A percentile compares a stretch with the other conserved stretches of the same genome.
Evolutionary conservation across 2,888 invertebrate genomes (phyloP).

Genomic region (Harpagoxenus sublaevis): DNA sequence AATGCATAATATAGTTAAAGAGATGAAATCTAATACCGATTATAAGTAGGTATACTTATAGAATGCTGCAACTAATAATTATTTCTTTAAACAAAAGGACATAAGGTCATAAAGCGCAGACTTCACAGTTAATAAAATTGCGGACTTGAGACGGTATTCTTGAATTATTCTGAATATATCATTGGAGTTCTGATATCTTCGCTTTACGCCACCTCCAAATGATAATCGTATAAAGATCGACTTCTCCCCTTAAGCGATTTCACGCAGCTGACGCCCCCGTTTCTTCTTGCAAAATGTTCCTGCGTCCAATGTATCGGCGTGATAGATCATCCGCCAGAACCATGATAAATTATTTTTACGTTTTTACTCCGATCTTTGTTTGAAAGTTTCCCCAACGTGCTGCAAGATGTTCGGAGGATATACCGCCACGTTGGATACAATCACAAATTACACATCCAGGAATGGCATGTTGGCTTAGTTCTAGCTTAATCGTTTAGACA

Average conservation of each 20-base stretch:
- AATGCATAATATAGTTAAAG: neutral
- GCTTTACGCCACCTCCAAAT: constrained; percentile 65
- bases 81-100: neutral
- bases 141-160: neutral
- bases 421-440: neutral
- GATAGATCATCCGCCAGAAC: constrained; percentile 71
- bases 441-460: neutral
- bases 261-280: constrained; percentile 74
- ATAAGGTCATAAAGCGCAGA: neutral
- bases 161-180: constrained; percentile 9
- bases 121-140: neutral
- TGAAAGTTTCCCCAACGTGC: neutral
- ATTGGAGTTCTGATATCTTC: constrained; percentile 39
- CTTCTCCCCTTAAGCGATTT: constrained; percentile 72
- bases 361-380: constrained; percentile 47
- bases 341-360: constrained; percentile 69
- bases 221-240: constrained; percentile 70
- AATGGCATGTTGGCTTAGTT: neutral
- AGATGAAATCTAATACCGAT: neutral
- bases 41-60: neutral
- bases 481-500: constrained; percentile 23
- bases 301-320: constrained; percentile 71
- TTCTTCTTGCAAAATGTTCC: constrained; percentile 70
- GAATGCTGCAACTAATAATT: neutral
- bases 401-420: neutral